Conservation (phyloP, 2,888 invertebrate species). For the Lithophane semibrunnea region DNA sequence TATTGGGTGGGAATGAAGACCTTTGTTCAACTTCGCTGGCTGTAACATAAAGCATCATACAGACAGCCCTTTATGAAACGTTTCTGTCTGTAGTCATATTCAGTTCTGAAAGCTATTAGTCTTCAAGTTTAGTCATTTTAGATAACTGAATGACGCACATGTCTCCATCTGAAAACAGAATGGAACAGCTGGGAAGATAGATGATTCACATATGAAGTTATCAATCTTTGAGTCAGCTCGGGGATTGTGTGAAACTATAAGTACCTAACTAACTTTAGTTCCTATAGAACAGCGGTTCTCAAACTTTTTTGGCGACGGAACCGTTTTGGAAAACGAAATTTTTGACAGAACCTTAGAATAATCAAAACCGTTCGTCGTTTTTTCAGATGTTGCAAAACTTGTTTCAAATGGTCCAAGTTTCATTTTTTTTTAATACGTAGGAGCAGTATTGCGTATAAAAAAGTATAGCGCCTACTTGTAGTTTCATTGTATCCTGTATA, state of each 20-base stretch:
- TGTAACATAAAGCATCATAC: neutral
- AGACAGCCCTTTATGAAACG: neutral
- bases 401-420: too few relatives aligned
- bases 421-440: too few relatives aligned
- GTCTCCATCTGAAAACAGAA: constrained; percentile 32
- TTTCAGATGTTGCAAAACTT: too few relatives aligned
- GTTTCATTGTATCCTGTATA: too few relatives aligned
- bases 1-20: neutral
- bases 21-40: constrained; percentile 10
- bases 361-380: too few relatives aligned
- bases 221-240: constrained; percentile 42
- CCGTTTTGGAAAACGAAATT: too few relatives aligned
- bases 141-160: constrained; percentile 52
- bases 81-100: constrained; percentile 11
- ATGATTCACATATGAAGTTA: constrained; percentile 46
- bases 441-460: too few relatives aligned
- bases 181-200: constrained; percentile 23
- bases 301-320: too few relatives aligned
- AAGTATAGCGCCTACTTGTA: too few relatives aligned
- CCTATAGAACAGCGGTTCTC: neutral
- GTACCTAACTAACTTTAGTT: constrained; percentile 10
- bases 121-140: constrained; percentile 36
- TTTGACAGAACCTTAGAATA: too few relatives aligned
- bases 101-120: constrained; percentile 5
- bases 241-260: constrained; percentile 6